Conservation (phyloP, 2,113 vertebrate genomes). For the Isurus oxyrinchus region DNA sequence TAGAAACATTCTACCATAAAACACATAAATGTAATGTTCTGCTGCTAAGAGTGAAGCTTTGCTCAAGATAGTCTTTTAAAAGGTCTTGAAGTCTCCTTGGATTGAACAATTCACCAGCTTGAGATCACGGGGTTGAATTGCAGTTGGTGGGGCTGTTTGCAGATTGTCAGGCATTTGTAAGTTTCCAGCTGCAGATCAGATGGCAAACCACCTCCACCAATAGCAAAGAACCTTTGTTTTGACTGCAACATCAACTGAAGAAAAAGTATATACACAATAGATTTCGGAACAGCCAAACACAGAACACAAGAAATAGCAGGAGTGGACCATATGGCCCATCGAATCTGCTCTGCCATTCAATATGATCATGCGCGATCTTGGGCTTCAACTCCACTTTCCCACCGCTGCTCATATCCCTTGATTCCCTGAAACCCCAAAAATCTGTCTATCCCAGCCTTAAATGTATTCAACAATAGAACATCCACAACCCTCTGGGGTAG, state of each 20-base stretch:
- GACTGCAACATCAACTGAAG: not conserved
- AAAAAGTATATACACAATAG: not conserved
- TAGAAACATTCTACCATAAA: not conserved
- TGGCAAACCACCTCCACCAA: not conserved
- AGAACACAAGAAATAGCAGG: not conserved
- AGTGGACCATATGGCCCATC: not conserved
- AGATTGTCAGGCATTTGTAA: not conserved
- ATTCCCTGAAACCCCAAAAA: too few relatives aligned
- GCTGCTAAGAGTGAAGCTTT: not conserved
- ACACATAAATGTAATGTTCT: not conserved
- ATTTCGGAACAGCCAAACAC: not conserved
- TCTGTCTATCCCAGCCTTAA: too few relatives aligned
- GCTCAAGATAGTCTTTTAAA: not conserved
- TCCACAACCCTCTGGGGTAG: too few relatives aligned
- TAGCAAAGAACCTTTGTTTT: not conserved
- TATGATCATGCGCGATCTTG: too few relatives aligned
- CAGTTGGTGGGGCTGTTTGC: not conserved
- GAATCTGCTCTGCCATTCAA: too few relatives aligned
- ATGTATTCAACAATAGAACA: too few relatives aligned
- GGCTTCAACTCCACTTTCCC: too few relatives aligned
- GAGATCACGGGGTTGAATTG: not conserved
- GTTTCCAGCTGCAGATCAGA: not conserved
- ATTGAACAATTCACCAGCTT: not conserved
- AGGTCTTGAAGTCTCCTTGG: not conserved
- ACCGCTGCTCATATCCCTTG: too few relatives aligned